Evolutionary conservation across 2,888 invertebrate genomes (phyloP).

Genomic region (Cremastinae sp.): DNA sequence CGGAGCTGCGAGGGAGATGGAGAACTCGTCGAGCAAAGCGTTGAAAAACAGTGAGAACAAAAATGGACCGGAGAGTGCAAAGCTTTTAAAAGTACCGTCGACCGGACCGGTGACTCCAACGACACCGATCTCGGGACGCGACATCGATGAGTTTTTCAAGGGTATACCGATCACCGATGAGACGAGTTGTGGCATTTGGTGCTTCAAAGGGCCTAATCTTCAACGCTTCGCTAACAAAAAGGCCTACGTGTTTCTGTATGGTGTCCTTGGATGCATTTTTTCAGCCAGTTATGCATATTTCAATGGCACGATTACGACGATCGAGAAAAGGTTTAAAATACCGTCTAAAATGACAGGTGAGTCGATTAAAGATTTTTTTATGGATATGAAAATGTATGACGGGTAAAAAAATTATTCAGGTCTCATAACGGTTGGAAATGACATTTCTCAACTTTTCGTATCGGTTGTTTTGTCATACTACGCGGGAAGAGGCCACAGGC

Average conservation of each 20-base stretch:
- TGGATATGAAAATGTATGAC: not conserved
- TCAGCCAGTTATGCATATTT: conserved; percentile 87
- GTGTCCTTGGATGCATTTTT: conserved; percentile 85
- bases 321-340: conserved; percentile 88
- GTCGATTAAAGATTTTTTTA: too few relatives aligned
- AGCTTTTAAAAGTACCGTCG: conserved; percentile 71
- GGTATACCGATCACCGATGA: conserved; percentile 83
- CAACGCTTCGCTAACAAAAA: conserved; percentile 84
- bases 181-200: conserved; percentile 85
- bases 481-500: conserved; percentile 86
- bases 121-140: conserved; percentile 66
- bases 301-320: conserved; percentile 87
- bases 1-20: conserved; percentile 68
- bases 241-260: conserved; percentile 84
- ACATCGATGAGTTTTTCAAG: conserved; percentile 80
- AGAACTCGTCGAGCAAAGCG: conserved; percentile 65
- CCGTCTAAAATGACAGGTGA: conserved; percentile 86
- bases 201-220: conserved; percentile 82
- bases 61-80: conserved; percentile 75
- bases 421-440: conserved; percentile 87
- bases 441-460: conserved; percentile 86
- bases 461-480: conserved; percentile 86
- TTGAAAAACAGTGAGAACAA: conserved; percentile 68
- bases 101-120: conserved; percentile 69
- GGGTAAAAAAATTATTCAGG: conserved; percentile 77